Conservation (phyloP, 2,888 invertebrate species). For the Stenurella melanura region DNA sequence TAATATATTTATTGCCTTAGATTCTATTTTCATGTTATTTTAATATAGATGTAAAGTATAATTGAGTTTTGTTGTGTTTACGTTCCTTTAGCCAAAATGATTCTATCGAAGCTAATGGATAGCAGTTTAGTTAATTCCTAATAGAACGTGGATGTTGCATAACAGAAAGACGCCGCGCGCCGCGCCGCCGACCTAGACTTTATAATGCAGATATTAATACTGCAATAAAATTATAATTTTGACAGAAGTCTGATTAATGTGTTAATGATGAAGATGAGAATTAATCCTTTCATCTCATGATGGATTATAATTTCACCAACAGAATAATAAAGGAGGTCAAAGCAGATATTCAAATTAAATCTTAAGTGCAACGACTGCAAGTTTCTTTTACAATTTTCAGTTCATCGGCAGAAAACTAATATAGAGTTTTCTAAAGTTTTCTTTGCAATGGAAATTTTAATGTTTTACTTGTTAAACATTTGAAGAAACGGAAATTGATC, state of each 20-base stretch:
- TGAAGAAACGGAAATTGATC: background rate
- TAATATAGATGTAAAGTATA: no score
- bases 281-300: slow-evolving; percentile 43
- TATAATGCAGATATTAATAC: slow-evolving; percentile 22
- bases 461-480: background rate
- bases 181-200: background rate
- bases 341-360: slow-evolving; percentile 10
- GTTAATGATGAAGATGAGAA: slow-evolving; percentile 34
- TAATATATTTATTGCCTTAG: no score
- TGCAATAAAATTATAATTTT: slow-evolving; percentile 29
- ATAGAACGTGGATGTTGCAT: background rate
- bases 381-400: slow-evolving; percentile 2
- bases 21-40: no score
- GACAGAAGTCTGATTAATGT: slow-evolving; percentile 15
- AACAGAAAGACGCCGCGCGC: background rate
- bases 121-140: background rate
- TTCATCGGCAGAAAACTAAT: background rate
- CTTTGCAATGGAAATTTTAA: background rate
- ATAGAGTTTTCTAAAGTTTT: background rate
- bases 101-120: background rate
- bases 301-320: slow-evolving; percentile 43
- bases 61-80: background rate
- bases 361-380: slow-evolving; percentile 15
- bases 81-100: background rate
- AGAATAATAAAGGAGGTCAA: slow-evolving; percentile 39